phyloP scores from a whole-genome alignment of 2,113 vertebrate species.

The Raja brachyura region DNA sequence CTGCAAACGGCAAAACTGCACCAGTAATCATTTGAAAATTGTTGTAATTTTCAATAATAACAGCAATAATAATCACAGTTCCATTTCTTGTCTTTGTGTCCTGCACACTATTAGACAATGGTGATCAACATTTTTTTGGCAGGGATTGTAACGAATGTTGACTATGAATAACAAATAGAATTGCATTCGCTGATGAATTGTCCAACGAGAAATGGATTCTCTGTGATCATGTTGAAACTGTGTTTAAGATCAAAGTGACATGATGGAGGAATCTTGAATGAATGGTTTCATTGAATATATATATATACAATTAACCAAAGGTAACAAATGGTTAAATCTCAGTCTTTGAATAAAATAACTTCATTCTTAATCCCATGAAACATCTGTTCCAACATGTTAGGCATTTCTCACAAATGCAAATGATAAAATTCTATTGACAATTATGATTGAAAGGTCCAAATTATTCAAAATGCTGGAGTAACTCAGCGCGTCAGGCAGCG shows the following conservation, averaged over 20 bases:
- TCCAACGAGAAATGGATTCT: no score
- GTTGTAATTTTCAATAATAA: neutral
- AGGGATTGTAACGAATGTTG: no score
- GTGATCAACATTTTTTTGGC: no score
- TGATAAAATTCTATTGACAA: neutral
- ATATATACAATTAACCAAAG: neutral
- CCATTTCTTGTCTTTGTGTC: no score
- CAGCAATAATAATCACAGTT: neutral
- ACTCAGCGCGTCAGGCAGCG: no score
- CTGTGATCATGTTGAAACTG: no score
- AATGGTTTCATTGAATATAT: neutral
- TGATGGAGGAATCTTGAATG: neutral
- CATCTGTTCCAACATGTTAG: neutral
- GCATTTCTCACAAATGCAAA: neutral
- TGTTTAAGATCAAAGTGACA: neutral
- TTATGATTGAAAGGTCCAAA: neutral
- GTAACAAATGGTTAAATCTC: neutral
- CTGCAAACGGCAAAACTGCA: neutral
- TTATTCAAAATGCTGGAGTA: neutral
- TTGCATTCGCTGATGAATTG: no score
- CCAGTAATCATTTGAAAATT: neutral
- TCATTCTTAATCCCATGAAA: neutral
- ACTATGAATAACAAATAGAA: no score
- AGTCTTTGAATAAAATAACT: neutral
- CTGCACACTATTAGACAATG: no score